Base-by-base conservation (phyloP, 2,888 invertebrate genomes). In the Chymomyza procnemis region DNA sequence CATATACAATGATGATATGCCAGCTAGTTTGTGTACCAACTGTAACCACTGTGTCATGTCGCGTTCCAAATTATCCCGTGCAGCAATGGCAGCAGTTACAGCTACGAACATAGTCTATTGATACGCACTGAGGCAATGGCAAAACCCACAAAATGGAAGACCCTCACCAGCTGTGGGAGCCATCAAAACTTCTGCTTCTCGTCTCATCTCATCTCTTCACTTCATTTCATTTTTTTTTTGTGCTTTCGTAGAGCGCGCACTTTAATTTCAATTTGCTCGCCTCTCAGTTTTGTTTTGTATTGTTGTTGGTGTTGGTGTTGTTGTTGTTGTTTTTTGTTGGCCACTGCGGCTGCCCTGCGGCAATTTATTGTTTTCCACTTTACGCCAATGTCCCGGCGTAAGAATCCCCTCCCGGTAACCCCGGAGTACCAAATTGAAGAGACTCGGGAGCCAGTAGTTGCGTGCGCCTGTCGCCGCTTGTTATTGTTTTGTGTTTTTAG, bases 311-410 rank as follows among this genome's bases (percentile, higher is more conserved):
- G 26, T 21, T 67, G 41, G 18, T 52, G 34, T 16, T 62, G 16
- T 1, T 52, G 22, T 16, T 61, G 22, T 16, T 65, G 26, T 50
- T 16, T 61, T 30, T 16, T 65, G 26, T 50, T 55, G 71, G 67
- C 69, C 63, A 64, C 71, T 66, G 66, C 34, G 34, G 66, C 69
- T 67, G 71, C 67, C 80, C 76, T 68, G 61, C 72, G 79, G 75
- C 78, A 80, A 85, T 87, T 87, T 87, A 85, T 85, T 87, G 81
- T 85, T 85, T 85, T 80, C 77, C 85, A 80, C 85, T 80, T 80
- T 80, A 73, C 77, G 80, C 77, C 74, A 78, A 68, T 69, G 72
- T 74, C 26, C 26, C n/a, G 16, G 26, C 22, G 41, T 55, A n/a
- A 18, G 9, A n/a, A n/a, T n/a, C 55, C 55, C 26, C 57, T n/a